A percentile compares a stretch with the other conserved stretches of the same genome.
These are phyloP conservation scores for Oostethus manadensis DNA, from an alignment of 2,113 vertebrate genomes.

Conservation along the genomic window DNA sequence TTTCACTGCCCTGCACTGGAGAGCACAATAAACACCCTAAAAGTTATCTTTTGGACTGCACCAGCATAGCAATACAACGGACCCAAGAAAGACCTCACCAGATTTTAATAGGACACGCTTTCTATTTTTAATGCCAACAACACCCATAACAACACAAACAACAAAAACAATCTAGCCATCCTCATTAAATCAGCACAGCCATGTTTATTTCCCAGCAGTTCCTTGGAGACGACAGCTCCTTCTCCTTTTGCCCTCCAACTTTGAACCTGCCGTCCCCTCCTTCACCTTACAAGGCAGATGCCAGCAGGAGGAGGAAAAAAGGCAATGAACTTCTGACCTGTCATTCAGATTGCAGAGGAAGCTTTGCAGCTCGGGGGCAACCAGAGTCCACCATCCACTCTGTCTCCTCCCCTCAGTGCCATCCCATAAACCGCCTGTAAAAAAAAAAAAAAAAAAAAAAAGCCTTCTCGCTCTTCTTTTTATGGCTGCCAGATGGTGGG, in stretches of 20 bases:
- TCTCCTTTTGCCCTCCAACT: constrained; percentile 39
- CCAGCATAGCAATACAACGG: no score
- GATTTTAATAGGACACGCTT: no score
- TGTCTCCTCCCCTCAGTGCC: constrained; percentile 61
- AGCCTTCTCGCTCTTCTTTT: constrained; percentile 68
- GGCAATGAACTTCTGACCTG: constrained; percentile 79
- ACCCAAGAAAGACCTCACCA: no score
- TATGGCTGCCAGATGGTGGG: constrained; percentile 75
- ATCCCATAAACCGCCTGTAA: constrained; percentile 68
- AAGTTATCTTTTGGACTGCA: no score
- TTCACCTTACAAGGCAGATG: constrained; percentile 57
- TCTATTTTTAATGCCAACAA: no score
- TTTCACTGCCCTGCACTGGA: no score
- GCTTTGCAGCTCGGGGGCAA: constrained; percentile 68
- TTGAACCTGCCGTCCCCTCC: constrained; percentile 43
- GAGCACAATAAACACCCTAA: no score
- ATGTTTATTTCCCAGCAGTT: constrained; percentile 35
- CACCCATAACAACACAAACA: no score
- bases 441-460: constrained; percentile 63
- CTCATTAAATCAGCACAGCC: constrained; percentile 33
- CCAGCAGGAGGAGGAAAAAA: constrained; percentile 43
- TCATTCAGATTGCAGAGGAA: constrained; percentile 66
- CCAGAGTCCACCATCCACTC: constrained; percentile 68
- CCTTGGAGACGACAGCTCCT: constrained; percentile 17
- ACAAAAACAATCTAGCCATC: neutral